Percentiles rank a stretch among this genome's conserved stretches.
phyloP scores from a whole-genome alignment of 2,797 vertebrate species.

The Microhierax caerulescens region DNA sequence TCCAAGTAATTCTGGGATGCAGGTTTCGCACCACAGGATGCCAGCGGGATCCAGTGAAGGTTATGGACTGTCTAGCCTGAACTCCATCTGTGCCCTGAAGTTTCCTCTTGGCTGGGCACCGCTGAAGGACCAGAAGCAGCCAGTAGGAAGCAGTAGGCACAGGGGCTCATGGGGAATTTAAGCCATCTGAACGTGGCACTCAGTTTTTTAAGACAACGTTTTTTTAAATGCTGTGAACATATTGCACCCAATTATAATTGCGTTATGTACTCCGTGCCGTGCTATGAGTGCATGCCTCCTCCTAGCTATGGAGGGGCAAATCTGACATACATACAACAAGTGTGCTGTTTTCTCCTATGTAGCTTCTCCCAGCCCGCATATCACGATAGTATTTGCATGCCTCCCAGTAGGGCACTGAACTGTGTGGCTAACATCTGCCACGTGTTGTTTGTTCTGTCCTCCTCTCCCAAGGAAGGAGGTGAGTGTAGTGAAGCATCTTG shows the following conservation, averaged over 20 bases:
- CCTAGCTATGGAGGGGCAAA: conserved; percentile 47
- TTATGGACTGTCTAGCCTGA: conserved; percentile 71
- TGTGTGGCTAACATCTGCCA: conserved; percentile 67
- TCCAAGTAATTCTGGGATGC: conserved; percentile 71
- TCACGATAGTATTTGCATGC: conserved; percentile 36
- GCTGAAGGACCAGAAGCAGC: conserved; percentile 70
- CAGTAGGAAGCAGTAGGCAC: conserved; percentile 70
- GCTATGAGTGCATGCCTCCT: conserved; percentile 44
- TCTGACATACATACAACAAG: conserved; percentile 49
- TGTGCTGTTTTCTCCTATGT: not conserved
- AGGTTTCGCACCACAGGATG: conserved; percentile 65
- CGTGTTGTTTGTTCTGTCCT: conserved; percentile 60
- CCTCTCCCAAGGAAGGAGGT: conserved; percentile 61
- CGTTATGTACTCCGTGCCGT: conserved; percentile 24
- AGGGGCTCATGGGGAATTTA: conserved; percentile 66
- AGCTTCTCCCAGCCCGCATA: conserved; percentile 2
- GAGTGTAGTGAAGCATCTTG: conserved; percentile 61
- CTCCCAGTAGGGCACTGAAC: conserved; percentile 65
- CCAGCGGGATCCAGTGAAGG: conserved; percentile 66
- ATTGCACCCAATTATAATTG: conserved; percentile 67
- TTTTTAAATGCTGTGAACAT: conserved; percentile 56
- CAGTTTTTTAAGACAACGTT: conserved; percentile 45
- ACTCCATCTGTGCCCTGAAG: conserved; percentile 73
- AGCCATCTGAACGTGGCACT: conserved; percentile 64
- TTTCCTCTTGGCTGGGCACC: conserved; percentile 71